phyloP scores from a whole-genome alignment of 2,113 vertebrate genomes.

The Passer montanus region DNA sequence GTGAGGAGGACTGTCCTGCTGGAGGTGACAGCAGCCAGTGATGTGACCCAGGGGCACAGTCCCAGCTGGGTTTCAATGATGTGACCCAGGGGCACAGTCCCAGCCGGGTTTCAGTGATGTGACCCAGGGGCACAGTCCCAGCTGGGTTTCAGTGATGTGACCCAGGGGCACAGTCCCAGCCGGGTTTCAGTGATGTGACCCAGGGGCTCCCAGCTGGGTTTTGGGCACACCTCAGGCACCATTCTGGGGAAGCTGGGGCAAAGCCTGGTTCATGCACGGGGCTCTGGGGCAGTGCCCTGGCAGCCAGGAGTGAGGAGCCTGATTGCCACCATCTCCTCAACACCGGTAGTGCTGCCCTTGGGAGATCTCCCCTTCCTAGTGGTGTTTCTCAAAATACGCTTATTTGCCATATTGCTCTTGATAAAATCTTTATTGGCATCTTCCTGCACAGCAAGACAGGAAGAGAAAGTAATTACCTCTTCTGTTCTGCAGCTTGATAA shows the following conservation, averaged over 20 bases:
- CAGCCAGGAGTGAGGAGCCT: neutral
- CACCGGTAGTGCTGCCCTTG: neutral
- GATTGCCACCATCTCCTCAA: neutral
- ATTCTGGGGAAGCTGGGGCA: neutral
- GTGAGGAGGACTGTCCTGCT: neutral
- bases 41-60: neutral
- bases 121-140: neutral
- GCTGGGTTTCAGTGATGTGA: no score
- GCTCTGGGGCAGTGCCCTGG: neutral
- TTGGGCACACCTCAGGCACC: accelerated
- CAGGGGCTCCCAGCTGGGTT: neutral
- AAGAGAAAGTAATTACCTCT: neutral
- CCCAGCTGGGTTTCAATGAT: neutral
- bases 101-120: neutral
- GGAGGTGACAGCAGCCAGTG: accelerated
- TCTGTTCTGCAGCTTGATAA: neutral
- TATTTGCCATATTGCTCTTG: neutral
- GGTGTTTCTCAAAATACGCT: neutral
- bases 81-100: no score
- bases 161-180: neutral
- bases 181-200: neutral
- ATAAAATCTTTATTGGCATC: neutral
- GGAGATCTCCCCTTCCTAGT: neutral
- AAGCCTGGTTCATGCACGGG: accelerated
- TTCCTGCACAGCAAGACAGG: neutral